phyloP scores from a whole-genome alignment of 2,888 invertebrate genomes.

The Pecten maximus region DNA sequence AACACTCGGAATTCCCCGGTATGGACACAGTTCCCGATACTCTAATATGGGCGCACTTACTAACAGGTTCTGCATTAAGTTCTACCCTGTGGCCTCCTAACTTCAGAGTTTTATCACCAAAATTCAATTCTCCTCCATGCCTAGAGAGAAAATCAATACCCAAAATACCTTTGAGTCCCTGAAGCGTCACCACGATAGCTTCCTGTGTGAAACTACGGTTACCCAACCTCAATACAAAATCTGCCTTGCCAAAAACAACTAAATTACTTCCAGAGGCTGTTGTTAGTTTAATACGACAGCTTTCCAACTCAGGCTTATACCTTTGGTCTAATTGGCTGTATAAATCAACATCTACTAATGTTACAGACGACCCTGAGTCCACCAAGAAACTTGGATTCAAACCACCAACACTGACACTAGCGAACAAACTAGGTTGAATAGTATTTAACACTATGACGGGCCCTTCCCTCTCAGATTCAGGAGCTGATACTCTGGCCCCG shows the following conservation, averaged over 20 bases:
- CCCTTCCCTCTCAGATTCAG: neutral
- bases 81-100: neutral
- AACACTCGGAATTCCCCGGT: neutral
- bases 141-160: no score
- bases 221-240: neutral
- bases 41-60: neutral
- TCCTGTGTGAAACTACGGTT: neutral
- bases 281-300: no score
- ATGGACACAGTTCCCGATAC: neutral
- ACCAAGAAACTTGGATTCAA: neutral
- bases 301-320: neutral
- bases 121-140: neutral
- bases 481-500: no score
- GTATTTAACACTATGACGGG: neutral
- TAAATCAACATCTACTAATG: neutral
- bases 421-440: neutral
- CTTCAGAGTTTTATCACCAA: neutral
- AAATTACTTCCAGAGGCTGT: neutral
- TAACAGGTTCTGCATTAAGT: neutral
- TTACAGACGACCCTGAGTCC: neutral
- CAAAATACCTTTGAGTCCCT: neutral
- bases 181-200: neutral
- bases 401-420: neutral
- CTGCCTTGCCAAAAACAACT: neutral
- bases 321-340: neutral